phyloP scores from a whole-genome alignment of 1,140 invertebrate genomes.

The Leucophenga varia region DNA sequence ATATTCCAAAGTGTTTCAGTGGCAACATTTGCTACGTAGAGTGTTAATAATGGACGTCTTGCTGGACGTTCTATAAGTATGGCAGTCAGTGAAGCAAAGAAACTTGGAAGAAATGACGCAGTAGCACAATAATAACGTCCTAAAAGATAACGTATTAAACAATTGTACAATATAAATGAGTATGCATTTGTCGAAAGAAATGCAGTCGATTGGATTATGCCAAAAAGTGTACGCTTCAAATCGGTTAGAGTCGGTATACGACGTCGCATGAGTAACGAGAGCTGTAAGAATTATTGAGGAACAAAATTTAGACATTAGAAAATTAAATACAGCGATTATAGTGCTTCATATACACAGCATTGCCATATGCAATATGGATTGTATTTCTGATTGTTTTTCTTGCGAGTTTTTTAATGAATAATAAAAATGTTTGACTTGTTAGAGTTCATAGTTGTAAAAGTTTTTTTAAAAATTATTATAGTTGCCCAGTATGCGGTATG shows the following conservation, averaged over 20 bases:
- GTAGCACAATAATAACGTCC: conserved; percentile 70
- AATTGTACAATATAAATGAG: conserved; percentile 71
- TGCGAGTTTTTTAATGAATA: too few species aligned
- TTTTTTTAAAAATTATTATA: too few species aligned
- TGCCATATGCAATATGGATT: too few species aligned
- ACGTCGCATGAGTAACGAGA: conserved; percentile 69
- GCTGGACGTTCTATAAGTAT: conserved; percentile 73
- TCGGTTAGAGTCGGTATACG: conserved; percentile 66
- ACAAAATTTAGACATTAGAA: too few species aligned
- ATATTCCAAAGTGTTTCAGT: conserved; percentile 76
- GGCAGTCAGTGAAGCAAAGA: conserved; percentile 67
- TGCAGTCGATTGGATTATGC: conserved; percentile 72
- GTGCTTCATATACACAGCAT: too few species aligned
- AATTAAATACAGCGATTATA: too few species aligned
- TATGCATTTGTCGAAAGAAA: conserved; percentile 76
- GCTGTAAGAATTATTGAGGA: too few species aligned
- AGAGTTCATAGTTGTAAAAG: too few species aligned
- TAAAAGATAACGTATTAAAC: conserved; percentile 65
- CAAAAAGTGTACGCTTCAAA: conserved; percentile 65
- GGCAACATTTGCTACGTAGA: conserved; percentile 81
- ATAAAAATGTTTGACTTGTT: too few species aligned
- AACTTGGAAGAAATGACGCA: conserved; percentile 69
- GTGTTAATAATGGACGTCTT: conserved; percentile 67
- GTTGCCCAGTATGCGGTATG: too few species aligned
- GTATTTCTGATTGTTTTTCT: too few species aligned